Percentiles rank a stretch among this genome's conserved stretches.
phyloP scores from a whole-genome alignment of 2,797 vertebrate genomes.

The Cheracebus regulus region DNA sequence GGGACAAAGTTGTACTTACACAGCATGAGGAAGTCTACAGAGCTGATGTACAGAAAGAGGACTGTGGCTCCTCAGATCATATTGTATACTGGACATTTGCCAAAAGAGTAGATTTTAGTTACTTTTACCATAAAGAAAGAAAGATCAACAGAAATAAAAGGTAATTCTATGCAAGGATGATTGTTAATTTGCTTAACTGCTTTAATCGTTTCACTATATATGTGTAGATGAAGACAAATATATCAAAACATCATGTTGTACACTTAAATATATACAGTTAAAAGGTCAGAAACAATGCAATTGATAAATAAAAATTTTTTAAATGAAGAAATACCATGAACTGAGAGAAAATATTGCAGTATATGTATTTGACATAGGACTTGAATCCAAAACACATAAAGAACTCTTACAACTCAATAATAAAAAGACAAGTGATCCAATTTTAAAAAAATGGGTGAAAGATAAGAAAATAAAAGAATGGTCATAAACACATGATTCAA shows the following conservation, averaged over 20 bases:
- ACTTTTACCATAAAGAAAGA: not conserved
- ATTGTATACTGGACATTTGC: not conserved
- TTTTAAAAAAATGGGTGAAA: not conserved
- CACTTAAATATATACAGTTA: not conserved
- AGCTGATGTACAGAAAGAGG: not conserved
- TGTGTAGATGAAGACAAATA: not conserved
- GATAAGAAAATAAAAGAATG: not conserved
- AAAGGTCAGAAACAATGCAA: not conserved
- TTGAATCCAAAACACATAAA: not conserved
- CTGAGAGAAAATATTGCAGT: not conserved
- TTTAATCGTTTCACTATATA: not conserved
- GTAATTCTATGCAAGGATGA: not conserved
- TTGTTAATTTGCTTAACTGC: not conserved
- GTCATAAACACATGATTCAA: not conserved
- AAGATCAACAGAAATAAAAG: not conserved
- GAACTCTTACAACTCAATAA: not conserved
- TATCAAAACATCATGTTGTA: not conserved
- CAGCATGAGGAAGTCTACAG: not conserved
- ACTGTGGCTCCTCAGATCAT: not conserved
- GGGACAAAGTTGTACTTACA: accelerated
- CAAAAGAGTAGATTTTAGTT: not conserved
- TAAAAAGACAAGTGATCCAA: not conserved
- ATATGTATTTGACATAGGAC: not conserved
- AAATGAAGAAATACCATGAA: not conserved
- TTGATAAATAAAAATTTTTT: not conserved